Evolutionary conservation across 2,888 invertebrate species (phyloP), one percentile per base, ranked within the genome.

Genomic region (Zelleria hepariella): DNA sequence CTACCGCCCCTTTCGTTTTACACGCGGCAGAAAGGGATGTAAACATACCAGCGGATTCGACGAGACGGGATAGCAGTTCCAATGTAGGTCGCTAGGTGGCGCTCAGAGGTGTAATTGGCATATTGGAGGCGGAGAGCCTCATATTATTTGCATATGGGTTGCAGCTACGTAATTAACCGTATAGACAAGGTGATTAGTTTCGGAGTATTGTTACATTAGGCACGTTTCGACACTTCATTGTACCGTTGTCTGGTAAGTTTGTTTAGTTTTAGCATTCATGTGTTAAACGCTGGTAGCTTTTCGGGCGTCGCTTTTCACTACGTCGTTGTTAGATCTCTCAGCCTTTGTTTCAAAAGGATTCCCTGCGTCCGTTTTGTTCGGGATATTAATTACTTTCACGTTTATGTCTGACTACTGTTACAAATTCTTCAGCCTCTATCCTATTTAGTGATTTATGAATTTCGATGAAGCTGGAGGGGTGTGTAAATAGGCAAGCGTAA

Each of bases 51-150:
- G 6, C 7, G 3, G 25, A 25, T 23, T 49, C 49, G 53, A n/a
- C n/a, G 25, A 7, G 23, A 53, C 18, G 32, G 27, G 18, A 18
- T 18, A 32, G 6, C 23, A 15, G 21, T 32, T 27, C 32, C 26
- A 65, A 68, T 66, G 65, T 66, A 65, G 67, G 66, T 72, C 80
- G 72, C 78, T 81, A 85, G 85, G 83, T 84, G 85, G 82, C 83
- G 77, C 68, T 51, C 68, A 62, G 66, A 74, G 78, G 78, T 80
- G 75, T 77, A 80, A 83, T 76, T 77, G 77, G 73, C 82, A 78
- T 75, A 82, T 77, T 73, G 75, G 73, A 57, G 7, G 20, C 15
- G 47, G 32, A 10, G 24, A 52, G n/a, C 20, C 21, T 48, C 32
- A 27, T 56, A 32, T 56, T 56, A 56, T 32, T 20, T 27, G 32